Evolutionary conservation across 2,888 invertebrate species (phyloP).

Genomic region (Hofmannophila pseudospretella): DNA sequence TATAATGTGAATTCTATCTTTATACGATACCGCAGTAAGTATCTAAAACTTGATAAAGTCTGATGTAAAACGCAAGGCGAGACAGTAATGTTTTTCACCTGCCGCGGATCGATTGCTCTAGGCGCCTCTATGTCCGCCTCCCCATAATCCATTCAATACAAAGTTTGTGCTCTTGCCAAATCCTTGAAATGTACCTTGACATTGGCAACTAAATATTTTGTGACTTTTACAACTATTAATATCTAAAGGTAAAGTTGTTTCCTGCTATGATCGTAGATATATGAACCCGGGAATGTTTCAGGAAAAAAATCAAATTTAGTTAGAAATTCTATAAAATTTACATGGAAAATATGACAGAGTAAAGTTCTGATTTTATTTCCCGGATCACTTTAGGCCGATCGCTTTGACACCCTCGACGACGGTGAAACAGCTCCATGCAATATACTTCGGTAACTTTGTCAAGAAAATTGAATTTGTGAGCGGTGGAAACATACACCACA

Average conservation of each 20-base stretch:
- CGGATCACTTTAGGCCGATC: neutral
- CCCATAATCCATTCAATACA: constrained; percentile 11
- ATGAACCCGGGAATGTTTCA: no score
- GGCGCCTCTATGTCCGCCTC: constrained; percentile 17
- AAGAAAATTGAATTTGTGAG: constrained; percentile 42
- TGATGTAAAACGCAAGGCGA: constrained; percentile 1
- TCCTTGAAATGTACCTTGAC: constrained; percentile 12
- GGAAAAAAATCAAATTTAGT: no score
- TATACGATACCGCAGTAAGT: no score
- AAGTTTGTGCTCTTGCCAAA: constrained; percentile 14
- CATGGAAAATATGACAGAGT: neutral
- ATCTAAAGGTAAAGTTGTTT: no score
- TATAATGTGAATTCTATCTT: no score
- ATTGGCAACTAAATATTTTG: no score
- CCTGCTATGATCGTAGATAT: no score
- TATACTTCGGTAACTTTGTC: constrained; percentile 32
- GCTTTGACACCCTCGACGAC: constrained; percentile 1
- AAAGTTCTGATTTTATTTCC: constrained; percentile 4
- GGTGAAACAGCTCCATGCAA: neutral
- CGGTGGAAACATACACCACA: constrained; percentile 19
- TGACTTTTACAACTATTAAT: no score
- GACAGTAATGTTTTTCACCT: constrained; percentile 14
- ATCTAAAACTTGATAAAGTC: no score
- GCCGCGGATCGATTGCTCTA: constrained; percentile 16
- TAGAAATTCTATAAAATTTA: no score